Evolutionary conservation across 2,797 vertebrate genomes (phyloP).

Genomic region (Darevskia nairensis): DNA sequence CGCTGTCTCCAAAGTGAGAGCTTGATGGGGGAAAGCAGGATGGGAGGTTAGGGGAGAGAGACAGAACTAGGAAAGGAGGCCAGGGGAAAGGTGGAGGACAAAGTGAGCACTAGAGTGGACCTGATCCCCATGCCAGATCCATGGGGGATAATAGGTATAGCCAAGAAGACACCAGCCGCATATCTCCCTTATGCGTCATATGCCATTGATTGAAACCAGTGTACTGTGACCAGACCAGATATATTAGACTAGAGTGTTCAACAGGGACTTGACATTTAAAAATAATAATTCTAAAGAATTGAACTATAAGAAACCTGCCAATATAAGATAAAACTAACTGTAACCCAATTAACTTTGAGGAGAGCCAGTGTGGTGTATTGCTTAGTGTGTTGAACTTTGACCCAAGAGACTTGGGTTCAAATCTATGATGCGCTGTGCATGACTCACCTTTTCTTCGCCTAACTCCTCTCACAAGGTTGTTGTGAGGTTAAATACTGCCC

Average conservation of each 20-base stretch:
- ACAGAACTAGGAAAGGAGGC: background rate
- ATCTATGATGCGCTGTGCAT: no score
- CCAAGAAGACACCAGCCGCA: background rate
- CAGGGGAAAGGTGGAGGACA: background rate
- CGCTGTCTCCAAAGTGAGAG: background rate
- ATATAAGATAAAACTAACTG: background rate
- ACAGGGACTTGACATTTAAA: background rate
- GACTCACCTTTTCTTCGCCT: background rate
- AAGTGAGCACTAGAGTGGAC: background rate
- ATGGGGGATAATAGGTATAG: background rate
- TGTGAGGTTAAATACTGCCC: background rate
- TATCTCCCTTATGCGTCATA: background rate
- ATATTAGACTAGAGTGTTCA: background rate
- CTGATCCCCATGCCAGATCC: background rate
- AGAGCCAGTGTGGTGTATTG: no score
- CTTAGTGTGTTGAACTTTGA: background rate
- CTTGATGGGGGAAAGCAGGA: background rate
- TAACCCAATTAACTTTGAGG: background rate
- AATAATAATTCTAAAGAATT: no score
- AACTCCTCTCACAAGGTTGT: no score
- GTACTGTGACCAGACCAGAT: background rate
- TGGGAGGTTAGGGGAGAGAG: no score
- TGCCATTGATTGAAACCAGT: background rate
- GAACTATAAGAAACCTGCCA: background rate
- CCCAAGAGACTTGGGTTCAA: background rate